A percentile compares a stretch with the other conserved stretches of the same genome.
Evolutionary conservation across 2,888 invertebrate genomes (phyloP).

Genomic region (Elegia similella): DNA sequence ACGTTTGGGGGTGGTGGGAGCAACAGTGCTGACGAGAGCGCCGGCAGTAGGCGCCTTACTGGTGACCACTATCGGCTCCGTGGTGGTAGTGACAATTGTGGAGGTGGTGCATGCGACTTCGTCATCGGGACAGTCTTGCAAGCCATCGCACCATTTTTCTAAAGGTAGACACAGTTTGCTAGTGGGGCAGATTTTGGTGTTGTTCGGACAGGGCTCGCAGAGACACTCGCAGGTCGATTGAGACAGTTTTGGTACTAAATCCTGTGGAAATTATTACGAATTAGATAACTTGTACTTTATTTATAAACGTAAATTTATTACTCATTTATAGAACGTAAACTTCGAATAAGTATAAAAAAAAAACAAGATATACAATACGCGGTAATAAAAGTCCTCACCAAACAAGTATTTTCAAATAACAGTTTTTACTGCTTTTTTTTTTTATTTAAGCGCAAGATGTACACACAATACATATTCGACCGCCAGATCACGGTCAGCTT

Average conservation of each 20-base stretch:
- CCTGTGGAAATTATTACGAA: slow-evolving; percentile 43
- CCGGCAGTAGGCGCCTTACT: slow-evolving; percentile 40
- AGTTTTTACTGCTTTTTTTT: too few species aligned
- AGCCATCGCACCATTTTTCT: slow-evolving; percentile 89
- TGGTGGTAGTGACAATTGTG: slow-evolving; percentile 22
- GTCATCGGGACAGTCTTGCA: slow-evolving; percentile 91
- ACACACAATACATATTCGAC: too few species aligned
- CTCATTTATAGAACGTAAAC: too few species aligned
- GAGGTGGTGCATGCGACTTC: slow-evolving; percentile 83
- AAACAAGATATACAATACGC: too few species aligned
- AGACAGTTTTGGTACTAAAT: slow-evolving; percentile 81
- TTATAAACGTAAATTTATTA: too few species aligned
- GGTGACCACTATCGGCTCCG: slow-evolving; percentile 40
- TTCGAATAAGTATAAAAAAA: too few species aligned
- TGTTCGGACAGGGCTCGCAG: slow-evolving; percentile 87
- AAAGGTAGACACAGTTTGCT: slow-evolving; percentile 87
- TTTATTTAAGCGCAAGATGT: too few species aligned
- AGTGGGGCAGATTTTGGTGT: slow-evolving; percentile 86
- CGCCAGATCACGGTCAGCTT: too few species aligned
- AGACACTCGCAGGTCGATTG: slow-evolving; percentile 85
- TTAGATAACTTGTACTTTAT: too few species aligned
- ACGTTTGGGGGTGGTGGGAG: slow-evolving; percentile 45
- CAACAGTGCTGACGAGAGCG: slow-evolving; percentile 27
- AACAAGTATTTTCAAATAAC: too few species aligned
- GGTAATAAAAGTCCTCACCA: too few species aligned